Base-by-base conservation (phyloP, 2,113 vertebrate genomes). In the Atractosteus spatula region DNA sequence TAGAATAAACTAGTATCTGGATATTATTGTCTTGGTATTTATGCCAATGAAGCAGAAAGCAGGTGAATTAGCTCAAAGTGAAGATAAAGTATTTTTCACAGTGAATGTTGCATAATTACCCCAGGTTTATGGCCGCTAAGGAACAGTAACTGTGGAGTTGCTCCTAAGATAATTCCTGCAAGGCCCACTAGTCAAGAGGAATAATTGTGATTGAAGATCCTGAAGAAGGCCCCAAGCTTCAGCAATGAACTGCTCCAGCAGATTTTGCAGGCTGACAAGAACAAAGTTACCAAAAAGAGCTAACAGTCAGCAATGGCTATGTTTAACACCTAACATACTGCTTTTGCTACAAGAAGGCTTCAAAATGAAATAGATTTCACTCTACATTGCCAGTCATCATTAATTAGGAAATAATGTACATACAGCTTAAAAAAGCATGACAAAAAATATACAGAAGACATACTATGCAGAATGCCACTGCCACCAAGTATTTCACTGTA, bases 131-230 rank as follows among this genome's bases (percentile, higher is more conserved):
- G 55, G 63, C 51, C 14, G n/a, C 42, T 66, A 45, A 59, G 71
- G 66, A 45, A 72, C 63, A 14, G 62, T 66, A 66, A 55, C 54
- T 16, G 54, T 66, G 63, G 55, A 3, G 47, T 16, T 72, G n/a
- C 41, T 45, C 6, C 57, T 54, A 14, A 10, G 55, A 59, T 57
- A 3, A 72, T 47, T 67, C 57, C 57, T n/a, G 57, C 57, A 59
- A 59, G 57, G 14, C 11, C 57, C 57, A 59, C 13, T 13, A 59
- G 57, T 59, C 57, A n/a, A 16, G 57, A 59, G 57, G 14, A 8
- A 8, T 59, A 59, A 59, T 59, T 59, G 57, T 59, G 57, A 59
- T 16, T 59, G 57, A 59, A 59, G 57, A 59, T 59, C 57, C 57
- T 13, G n/a, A 14, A 59, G 5, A 16, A 59, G 14, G 57, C 57